phyloP scores from a whole-genome alignment of 1,140 invertebrate genomes.

The Lordiphosa mommai region DNA sequence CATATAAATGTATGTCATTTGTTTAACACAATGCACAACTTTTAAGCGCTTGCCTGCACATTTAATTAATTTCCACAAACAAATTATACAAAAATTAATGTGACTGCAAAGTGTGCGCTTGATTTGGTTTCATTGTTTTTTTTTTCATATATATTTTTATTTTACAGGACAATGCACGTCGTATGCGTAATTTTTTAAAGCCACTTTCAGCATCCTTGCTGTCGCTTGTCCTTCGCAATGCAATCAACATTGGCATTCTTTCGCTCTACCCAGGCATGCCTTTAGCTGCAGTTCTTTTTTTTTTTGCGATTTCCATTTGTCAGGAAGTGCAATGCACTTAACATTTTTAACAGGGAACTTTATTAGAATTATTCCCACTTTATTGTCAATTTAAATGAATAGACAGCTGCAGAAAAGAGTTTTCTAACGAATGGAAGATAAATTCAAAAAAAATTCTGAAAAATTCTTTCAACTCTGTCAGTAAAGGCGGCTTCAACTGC shows the following conservation, averaged over 20 bases:
- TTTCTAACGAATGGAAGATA: not conserved
- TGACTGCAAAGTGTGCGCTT: not conserved
- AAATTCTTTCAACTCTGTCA: not conserved
- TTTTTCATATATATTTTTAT: too few relatives aligned
- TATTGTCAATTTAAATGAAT: slow-evolving; percentile 52
- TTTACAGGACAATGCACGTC: not conserved
- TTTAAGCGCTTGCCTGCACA: not conserved
- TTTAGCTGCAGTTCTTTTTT: slow-evolving; percentile 4
- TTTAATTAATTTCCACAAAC: not conserved
- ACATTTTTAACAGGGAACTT: slow-evolving; percentile 39
- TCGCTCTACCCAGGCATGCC: slow-evolving; percentile 10
- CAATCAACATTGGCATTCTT: slow-evolving; percentile 48
- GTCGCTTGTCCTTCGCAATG: slow-evolving; percentile 24
- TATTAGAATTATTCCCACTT: slow-evolving; percentile 39
- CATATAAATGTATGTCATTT: too few relatives aligned
- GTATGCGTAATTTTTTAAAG: slow-evolving; percentile 21
- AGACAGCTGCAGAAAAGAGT: too few relatives aligned
- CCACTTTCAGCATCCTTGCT: slow-evolving; percentile 21
- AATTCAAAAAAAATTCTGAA: not conserved
- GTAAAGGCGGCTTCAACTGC: too few relatives aligned
- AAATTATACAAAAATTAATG: not conserved
- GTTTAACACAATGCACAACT: not conserved
- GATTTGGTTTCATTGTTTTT: slow-evolving; percentile 9
- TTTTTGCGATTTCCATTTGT: slow-evolving; percentile 29
- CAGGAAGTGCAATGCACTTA: slow-evolving; percentile 17